Evolutionary conservation across 2,888 invertebrate species (phyloP).

Genomic region (Synanthedon tipuliformis): DNA sequence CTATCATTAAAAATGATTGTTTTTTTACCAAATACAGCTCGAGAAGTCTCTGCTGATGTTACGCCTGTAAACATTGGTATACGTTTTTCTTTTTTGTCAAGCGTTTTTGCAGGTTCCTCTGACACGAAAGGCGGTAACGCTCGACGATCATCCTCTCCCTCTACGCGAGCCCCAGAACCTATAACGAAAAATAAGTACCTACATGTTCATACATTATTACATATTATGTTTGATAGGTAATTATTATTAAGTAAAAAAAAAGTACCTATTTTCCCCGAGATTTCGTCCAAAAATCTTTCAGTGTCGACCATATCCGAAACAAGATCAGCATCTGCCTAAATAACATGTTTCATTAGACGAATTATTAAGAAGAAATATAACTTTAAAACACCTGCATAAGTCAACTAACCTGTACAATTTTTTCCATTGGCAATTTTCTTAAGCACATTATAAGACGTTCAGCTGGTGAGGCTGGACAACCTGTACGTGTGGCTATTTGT

Average conservation of each 20-base stretch:
- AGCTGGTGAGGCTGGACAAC: conserved; percentile 70
- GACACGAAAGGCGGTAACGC: conserved; percentile 75
- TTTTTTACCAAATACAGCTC: conserved; percentile 67
- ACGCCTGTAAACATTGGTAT: conserved; percentile 80
- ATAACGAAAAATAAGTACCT: not conserved
- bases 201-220: not conserved
- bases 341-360: conserved; percentile 2
- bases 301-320: conserved; percentile 68
- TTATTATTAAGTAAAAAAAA: not conserved
- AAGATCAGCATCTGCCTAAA: conserved; percentile 71
- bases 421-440: conserved; percentile 59
- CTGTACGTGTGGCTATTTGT: conserved; percentile 72
- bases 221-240: not conserved
- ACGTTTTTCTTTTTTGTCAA: conserved; percentile 64
- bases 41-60: conserved; percentile 77
- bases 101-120: conserved; percentile 71
- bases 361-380: no score
- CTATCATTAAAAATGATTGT: no score
- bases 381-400: no score
- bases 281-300: conserved; percentile 72
- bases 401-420: conserved; percentile 39
- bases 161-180: conserved; percentile 76
- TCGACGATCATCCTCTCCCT: conserved; percentile 74
- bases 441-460: conserved; percentile 76
- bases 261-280: conserved; percentile 69